These are phyloP conservation scores for Trematomus bernacchii DNA, from an alignment of 2,797 vertebrate genomes.

Conservation along the genomic window DNA sequence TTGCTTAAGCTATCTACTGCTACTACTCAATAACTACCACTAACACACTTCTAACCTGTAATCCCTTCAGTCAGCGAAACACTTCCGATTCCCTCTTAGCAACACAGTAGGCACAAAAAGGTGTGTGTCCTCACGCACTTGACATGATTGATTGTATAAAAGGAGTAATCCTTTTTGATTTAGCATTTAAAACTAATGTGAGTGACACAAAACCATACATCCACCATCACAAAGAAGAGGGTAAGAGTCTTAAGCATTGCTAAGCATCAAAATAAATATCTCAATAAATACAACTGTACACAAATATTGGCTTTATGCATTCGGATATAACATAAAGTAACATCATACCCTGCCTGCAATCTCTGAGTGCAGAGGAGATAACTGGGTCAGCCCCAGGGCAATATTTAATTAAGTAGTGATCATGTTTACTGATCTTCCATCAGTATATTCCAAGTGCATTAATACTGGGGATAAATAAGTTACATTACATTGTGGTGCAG, in stretches of 20 bases:
- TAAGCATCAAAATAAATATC: slow-evolving; percentile 77
- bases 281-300: slow-evolving; percentile 81
- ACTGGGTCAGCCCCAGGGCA: slow-evolving; percentile 33
- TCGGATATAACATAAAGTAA: slow-evolving; percentile 46
- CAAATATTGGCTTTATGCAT: slow-evolving; percentile 54
- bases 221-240: slow-evolving; percentile 45
- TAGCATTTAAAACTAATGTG: slow-evolving; percentile 42
- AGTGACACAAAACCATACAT: slow-evolving; percentile 41
- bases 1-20: slow-evolving; percentile 43
- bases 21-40: slow-evolving; percentile 34
- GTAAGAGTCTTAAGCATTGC: slow-evolving; percentile 35
- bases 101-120: slow-evolving; percentile 77
- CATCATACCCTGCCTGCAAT: slow-evolving; percentile 59
- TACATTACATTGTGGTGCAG: slow-evolving; percentile 34
- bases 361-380: slow-evolving; percentile 52
- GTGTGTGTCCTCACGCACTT: slow-evolving; percentile 72
- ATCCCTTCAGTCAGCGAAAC: slow-evolving; percentile 26
- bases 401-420: slow-evolving; percentile 30
- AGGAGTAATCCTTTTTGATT: slow-evolving; percentile 50
- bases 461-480: slow-evolving; percentile 50
- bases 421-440: slow-evolving; percentile 45
- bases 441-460: slow-evolving; percentile 62
- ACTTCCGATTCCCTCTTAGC: slow-evolving; percentile 42
- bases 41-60: slow-evolving; percentile 25
- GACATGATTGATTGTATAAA: slow-evolving; percentile 80